Conservation (phyloP, 37 sponge, comb jelly and placozoan species). For the Lycopodina hypogea region DNA sequence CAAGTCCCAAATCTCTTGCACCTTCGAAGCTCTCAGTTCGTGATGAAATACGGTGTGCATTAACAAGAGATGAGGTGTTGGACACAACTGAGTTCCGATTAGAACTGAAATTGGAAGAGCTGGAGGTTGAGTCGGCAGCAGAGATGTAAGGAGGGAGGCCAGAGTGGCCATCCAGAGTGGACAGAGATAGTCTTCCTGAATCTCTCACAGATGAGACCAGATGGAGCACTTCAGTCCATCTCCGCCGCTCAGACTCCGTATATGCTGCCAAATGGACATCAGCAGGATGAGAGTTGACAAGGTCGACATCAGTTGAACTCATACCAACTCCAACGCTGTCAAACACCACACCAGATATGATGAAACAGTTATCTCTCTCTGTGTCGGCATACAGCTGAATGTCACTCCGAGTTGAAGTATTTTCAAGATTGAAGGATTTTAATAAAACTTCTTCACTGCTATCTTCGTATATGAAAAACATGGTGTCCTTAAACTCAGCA, state of each 20-base stretch:
- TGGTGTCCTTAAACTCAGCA: slow-evolving; percentile 15
- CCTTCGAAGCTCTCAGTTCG: neutral
- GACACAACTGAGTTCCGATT: slow-evolving; percentile 30
- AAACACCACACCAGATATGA: neutral
- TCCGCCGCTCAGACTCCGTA: slow-evolving; percentile 29
- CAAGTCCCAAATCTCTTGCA: neutral
- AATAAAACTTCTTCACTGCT: slow-evolving; percentile 25
- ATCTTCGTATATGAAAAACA: slow-evolving; percentile 27
- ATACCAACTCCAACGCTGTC: neutral
- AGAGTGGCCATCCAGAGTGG: slow-evolving; percentile 6
- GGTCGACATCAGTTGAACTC: neutral
- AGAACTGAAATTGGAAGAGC: slow-evolving; percentile 42
- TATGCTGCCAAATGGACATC: slow-evolving; percentile 51
- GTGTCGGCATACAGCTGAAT: neutral
- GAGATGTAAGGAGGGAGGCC: neutral
- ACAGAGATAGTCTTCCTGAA: neutral
- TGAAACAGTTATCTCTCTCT: slow-evolving; percentile 50
- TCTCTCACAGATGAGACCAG: slow-evolving; percentile 14
- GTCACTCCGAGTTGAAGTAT: slow-evolving; percentile 10
- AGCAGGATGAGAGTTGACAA: neutral
- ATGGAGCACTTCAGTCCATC: slow-evolving; percentile 33
- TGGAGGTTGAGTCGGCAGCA: slow-evolving; percentile 20
- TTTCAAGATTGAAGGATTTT: slow-evolving; percentile 14
- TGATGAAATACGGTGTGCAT: neutral
- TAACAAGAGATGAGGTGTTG: slow-evolving; percentile 24